Percentiles rank a stretch among this genome's conserved stretches.
Conservation (phyloP, 2,797 vertebrate species). For the Luscinia luscinia region DNA sequence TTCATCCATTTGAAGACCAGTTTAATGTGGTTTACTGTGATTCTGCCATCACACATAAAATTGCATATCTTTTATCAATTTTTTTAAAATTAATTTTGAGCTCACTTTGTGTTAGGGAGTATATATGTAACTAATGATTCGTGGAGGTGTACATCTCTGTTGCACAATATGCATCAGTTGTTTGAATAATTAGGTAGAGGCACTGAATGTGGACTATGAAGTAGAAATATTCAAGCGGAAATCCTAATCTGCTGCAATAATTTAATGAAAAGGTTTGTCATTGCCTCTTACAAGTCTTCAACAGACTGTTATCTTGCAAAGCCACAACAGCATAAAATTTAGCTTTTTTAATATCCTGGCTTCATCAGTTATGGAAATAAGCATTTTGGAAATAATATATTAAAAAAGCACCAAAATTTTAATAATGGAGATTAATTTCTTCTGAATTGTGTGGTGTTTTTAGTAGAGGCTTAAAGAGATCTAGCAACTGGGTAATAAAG, state of each 20-base stretch:
- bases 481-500: background rate
- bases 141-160: background rate
- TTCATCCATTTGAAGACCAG: background rate
- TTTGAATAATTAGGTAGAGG: conserved; percentile 59
- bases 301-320: conserved; percentile 41
- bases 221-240: conserved; percentile 58
- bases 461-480: background rate
- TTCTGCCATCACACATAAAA: background rate
- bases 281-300: conserved; percentile 19
- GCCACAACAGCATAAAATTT: background rate
- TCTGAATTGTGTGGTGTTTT: background rate
- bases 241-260: conserved; percentile 50
- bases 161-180: conserved; percentile 16
- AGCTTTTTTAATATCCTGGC: background rate
- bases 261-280: conserved; percentile 49
- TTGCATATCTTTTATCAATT: background rate
- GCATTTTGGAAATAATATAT: background rate
- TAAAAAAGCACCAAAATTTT: background rate
- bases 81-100: background rate
- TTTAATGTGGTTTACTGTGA: background rate
- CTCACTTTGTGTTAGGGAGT: background rate
- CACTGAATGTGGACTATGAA: conserved; percentile 19
- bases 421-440: background rate
- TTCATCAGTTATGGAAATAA: background rate
- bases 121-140: conserved; percentile 36